Base-by-base conservation (phyloP, 2,113 vertebrate genomes). In the Myodes glareolus region DNA sequence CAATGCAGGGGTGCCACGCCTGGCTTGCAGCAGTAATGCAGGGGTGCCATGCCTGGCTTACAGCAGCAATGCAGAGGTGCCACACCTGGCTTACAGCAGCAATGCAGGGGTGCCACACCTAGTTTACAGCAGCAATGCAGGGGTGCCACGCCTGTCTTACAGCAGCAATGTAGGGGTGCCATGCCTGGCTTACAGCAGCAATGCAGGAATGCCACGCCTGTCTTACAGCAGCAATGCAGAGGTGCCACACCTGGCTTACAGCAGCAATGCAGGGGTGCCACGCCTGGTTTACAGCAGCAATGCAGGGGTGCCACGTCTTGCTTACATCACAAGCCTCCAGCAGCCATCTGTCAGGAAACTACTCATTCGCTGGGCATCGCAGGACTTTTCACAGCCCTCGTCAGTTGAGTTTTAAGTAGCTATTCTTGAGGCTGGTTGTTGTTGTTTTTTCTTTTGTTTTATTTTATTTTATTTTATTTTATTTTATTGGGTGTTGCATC, bases 31-130 rank as follows among this genome's bases (percentile, higher is more conserved):
- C 42, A 45, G 2, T 0, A 76, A 29, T 45, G 11, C 3, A 17
- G 25, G 25, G 1, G 0, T 45, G 23, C 11, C 5, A 77, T 12
- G 3, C 9, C 27, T 31, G 45, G 29, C 45, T 77, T 77, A 50
- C 0, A 77, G 45, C 75, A 50, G 31, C 75, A 50, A 33, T 77
- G 45, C 45, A 33, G 10, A 27, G 3, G 7, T 77, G 3, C 13
- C 45, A 77, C 7, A 4, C 31, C 25, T 31, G 13, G 45, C 13
- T 50, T 50, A 23, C 9, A 52, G 14, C 47, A 52, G 5, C 14
- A 50, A 50, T 9, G 1, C 5, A 50, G 7, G 17, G 19, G 0
- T 80, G 16, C 17, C 17, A 52, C 0, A 0, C 19, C 50, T 80
- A 17, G 9, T 1, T 80, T 55, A 23, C 9, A 80, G 75, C 27